A percentile compares a stretch with the other conserved stretches of the same genome.
These are phyloP conservation scores for Drosophila affinis DNA, from an alignment of 2,888 invertebrate genomes.

Conservation along the genomic window DNA sequence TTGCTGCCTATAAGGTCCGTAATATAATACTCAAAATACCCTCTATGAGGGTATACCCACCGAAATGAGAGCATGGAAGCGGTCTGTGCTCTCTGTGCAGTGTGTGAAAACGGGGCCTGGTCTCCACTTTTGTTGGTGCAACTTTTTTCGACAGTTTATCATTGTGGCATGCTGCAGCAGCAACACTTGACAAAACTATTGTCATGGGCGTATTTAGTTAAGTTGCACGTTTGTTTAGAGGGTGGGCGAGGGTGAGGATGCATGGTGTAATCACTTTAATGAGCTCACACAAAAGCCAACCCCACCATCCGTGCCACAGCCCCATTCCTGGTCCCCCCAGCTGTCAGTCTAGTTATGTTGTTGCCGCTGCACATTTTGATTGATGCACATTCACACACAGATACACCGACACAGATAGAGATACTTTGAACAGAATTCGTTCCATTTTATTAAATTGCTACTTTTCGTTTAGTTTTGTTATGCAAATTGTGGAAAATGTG, in stretches of 20 bases:
- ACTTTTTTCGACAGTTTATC: slow-evolving; percentile 34
- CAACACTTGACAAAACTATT: slow-evolving; percentile 51
- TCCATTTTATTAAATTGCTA: slow-evolving; percentile 24
- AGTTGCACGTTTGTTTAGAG: slow-evolving; percentile 12
- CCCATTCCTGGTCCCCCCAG: neutral
- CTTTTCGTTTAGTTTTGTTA: slow-evolving; percentile 28
- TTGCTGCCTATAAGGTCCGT: no score
- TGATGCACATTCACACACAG: slow-evolving; percentile 51
- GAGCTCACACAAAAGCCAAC: slow-evolving; percentile 70
- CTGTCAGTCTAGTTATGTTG: slow-evolving; percentile 32
- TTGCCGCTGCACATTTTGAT: slow-evolving; percentile 48
- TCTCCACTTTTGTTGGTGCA: neutral
- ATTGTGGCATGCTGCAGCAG: slow-evolving; percentile 26
- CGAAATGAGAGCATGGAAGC: slow-evolving; percentile 39
- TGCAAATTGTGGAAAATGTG: slow-evolving; percentile 16
- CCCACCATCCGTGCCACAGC: slow-evolving; percentile 30
- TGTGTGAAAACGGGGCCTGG: slow-evolving; percentile 2
- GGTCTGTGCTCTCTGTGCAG: slow-evolving; percentile 11
- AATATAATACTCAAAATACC: no score
- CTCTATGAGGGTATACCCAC: neutral
- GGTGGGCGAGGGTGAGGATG: slow-evolving; percentile 7
- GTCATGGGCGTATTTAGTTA: slow-evolving; percentile 55
- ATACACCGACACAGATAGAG: neutral
- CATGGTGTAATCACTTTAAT: slow-evolving; percentile 70
- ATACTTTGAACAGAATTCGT: neutral